Base-by-base conservation (phyloP, 2,888 invertebrate species). In the Panopea generosa region DNA sequence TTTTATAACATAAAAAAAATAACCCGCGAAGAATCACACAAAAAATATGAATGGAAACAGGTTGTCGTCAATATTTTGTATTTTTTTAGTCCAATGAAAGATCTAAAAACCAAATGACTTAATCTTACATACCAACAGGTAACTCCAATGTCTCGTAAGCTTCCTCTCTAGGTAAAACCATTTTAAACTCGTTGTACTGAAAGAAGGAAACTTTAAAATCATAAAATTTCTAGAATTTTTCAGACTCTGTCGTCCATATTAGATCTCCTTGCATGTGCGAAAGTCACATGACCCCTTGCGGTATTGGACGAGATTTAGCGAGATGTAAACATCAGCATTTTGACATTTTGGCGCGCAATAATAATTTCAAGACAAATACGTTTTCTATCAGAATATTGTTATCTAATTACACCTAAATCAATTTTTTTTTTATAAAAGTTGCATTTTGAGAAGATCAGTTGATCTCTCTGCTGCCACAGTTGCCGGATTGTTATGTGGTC, bases 111-210 rank as follows among this genome's bases (percentile, higher is more conserved):
- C 2, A 26, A 16, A 26, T 53, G 53, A 6, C 50, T 14, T 50
- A 9, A 3, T 22, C 22, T 20, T 0, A 77, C 86, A 47, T 82
- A 90, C 90, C 89, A 56, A 85, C 61, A 14, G 90, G 90, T 62
- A 90, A 73, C 63, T 89, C 88, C 57, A 89, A 74, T 61, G 86
- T 73, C 65, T 87, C 86, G 77, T 86, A 89, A 29, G 89, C 88
- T 78, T 87, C 87, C 73, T 84, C 87, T 77, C 83, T 84, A 43
- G 88, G 79, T 67, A 89, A 78, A 69, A 83, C 87, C 90, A 89
- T 89, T 18, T 57, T 62, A n/a, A 16, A 20, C 1, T 9, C 2
- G 24, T 50, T 50, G 11, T 50, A 22, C 18, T 4, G 20, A 50
- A 20, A 14, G 20, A 20, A 11, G 50, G 22, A 50, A 50, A 20